phyloP scores from a whole-genome alignment of 2,797 vertebrate genomes.

The Galagoides demidoff region DNA sequence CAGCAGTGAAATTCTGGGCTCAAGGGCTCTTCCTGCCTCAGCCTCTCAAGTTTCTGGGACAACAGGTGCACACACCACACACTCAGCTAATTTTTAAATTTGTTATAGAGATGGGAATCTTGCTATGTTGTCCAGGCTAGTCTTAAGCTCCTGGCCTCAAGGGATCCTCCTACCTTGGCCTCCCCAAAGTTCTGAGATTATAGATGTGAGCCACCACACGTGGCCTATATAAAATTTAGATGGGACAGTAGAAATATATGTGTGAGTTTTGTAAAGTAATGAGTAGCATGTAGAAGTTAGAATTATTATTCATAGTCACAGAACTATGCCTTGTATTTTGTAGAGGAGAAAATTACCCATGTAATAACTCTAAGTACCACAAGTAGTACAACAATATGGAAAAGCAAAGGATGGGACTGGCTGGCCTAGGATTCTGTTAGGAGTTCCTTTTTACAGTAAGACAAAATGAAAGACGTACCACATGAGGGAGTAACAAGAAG shows the following conservation, averaged over 20 bases:
- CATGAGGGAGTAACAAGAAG: background rate
- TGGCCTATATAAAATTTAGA: background rate
- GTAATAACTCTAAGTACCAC: background rate
- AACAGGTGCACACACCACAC: no score
- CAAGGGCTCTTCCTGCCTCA: no score
- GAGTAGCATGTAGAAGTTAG: background rate
- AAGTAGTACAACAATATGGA: background rate
- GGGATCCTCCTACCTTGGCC: no score
- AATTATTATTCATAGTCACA: background rate
- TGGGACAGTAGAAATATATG: background rate
- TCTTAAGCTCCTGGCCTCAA: no score
- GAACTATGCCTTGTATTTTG: background rate
- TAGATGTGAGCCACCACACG: no score
- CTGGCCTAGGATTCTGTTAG: background rate
- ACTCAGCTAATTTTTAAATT: no score
- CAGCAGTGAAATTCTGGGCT: no score
- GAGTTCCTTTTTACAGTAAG: background rate
- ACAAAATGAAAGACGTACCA: background rate
- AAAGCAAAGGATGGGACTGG: background rate
- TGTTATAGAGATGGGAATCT: no score
- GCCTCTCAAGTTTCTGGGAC: no score
- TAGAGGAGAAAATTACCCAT: background rate
- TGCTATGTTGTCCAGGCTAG: no score
- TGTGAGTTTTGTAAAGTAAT: constrained; percentile 6
- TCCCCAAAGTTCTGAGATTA: no score